A percentile compares a stretch with the other conserved stretches of the same genome.
phyloP scores from a whole-genome alignment of 2,113 vertebrate species.

The Butorides virescens region DNA sequence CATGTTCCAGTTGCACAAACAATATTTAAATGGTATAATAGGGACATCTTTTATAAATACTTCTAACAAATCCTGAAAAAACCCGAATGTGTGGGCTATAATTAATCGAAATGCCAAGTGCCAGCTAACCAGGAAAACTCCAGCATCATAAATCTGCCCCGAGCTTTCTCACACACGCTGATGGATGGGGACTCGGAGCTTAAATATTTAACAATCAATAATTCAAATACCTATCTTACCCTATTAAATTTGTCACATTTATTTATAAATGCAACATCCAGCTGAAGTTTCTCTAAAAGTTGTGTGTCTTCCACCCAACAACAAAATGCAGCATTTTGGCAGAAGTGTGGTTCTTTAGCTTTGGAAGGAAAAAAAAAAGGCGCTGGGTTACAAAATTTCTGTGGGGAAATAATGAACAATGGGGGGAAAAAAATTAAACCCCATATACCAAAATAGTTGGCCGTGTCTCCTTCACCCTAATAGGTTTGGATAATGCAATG shows the following conservation, averaged over 20 bases:
- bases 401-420: not conserved
- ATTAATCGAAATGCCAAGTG: slow-evolving; percentile 80
- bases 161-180: slow-evolving; percentile 65
- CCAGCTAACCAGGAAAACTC: slow-evolving; percentile 78
- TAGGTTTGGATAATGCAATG: slow-evolving; percentile 3
- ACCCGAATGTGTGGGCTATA: slow-evolving; percentile 58
- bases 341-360: not conserved
- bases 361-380: not conserved
- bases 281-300: slow-evolving; percentile 45
- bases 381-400: not conserved
- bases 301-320: not conserved
- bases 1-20: slow-evolving; percentile 61
- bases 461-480: not conserved
- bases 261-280: slow-evolving; percentile 69
- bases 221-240: slow-evolving; percentile 78
- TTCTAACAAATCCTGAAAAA: slow-evolving; percentile 48
- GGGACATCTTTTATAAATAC: slow-evolving; percentile 62
- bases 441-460: not conserved
- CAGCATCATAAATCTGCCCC: slow-evolving; percentile 77
- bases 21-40: slow-evolving; percentile 67
- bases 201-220: slow-evolving; percentile 83
- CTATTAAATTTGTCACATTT: slow-evolving; percentile 77
- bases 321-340: not conserved
- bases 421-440: not conserved
- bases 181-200: slow-evolving; percentile 77